Base-by-base conservation (phyloP, 2,113 vertebrate genomes). In the Chiloscyllium plagiosum region DNA sequence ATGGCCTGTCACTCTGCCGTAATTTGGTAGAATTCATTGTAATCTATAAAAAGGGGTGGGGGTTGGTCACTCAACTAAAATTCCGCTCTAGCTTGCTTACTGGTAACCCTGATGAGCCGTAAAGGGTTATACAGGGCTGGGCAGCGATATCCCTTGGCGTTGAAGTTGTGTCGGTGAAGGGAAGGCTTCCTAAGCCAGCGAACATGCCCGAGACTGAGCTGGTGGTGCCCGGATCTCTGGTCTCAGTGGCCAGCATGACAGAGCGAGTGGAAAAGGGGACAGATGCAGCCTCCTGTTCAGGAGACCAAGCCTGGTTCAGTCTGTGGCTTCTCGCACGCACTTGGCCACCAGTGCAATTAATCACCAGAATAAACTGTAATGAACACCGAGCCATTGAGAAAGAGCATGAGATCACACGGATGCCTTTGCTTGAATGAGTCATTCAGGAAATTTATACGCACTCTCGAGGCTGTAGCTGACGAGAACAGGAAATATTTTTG, bases 381-480 rank as follows among this genome's bases (percentile, higher is more conserved):
- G 65, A n/a, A 66, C 89, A 93, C 89, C 61, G 33, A 68, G 89
- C 33, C 89, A 93, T 93, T 93, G 61, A 93, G 66, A 93, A 93
- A 93, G 89, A 93, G 17, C 89, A 93, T 93, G 89, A 93, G 89
- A 66, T 93, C 89, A 93, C 89, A 93, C 17, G 89, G 89, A 22
- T 17, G 89, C 89, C 89, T 66, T 76, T 93, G 61, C 89, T 66
- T 93, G 61, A 66, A 93, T 93, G 89, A 93, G 61, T 93, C 89
- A 93, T 93, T 93, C 61, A 93, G 89, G 89, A 93, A 93, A 93
- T 65, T 93, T 93, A 65, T 93, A 93, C 89, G 17, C 89, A 68
- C 61, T 66, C 65, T 93, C 89, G 61, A 93, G 89, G 61, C 89
- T 93, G 89, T 19, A 66, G 61, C 89, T 68, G 89, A 66, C 7